Conservation (phyloP, 1,140 invertebrate species). For the Drosophila leontia region DNA sequence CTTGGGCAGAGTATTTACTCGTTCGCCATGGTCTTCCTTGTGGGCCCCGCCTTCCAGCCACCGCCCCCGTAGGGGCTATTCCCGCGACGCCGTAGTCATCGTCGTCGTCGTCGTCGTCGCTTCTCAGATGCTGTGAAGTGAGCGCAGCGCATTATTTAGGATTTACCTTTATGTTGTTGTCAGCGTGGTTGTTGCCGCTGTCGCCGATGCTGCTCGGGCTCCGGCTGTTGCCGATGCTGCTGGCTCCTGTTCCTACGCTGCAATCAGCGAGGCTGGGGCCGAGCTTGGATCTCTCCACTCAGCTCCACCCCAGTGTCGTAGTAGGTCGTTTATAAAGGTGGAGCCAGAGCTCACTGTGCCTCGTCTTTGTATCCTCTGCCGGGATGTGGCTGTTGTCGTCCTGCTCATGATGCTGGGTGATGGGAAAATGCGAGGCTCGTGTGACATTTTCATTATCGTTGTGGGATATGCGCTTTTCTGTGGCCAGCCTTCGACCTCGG, state of each 20-base stretch:
- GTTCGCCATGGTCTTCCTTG: conserved; percentile 6
- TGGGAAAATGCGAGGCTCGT: conserved; percentile 83
- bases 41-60: not conserved
- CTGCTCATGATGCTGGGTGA: conserved; percentile 67
- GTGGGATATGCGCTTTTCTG: conserved; percentile 79
- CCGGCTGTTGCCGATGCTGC: conserved; percentile 16
- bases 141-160: conserved; percentile 78
- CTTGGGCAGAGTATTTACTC: conserved; percentile 31
- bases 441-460: conserved; percentile 84
- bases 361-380: conserved; percentile 22
- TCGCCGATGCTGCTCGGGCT: conserved; percentile 27
- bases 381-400: conserved; percentile 41
- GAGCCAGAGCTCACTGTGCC: conserved; percentile 28
- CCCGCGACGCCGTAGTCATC: conserved; percentile 48
- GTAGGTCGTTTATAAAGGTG: conserved; percentile 64
- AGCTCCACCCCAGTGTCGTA: conserved; percentile 24
- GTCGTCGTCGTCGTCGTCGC: conserved; percentile 27
- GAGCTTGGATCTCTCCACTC: not conserved
- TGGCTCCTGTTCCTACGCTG: conserved; percentile 61
- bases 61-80: conserved; percentile 37
- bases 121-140: conserved; percentile 69
- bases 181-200: conserved; percentile 56
- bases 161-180: conserved; percentile 84
- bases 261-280: conserved; percentile 25
- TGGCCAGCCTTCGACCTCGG: conserved; percentile 35